Evolutionary conservation across 2,888 invertebrate species (phyloP), one percentile per base, ranked within the genome.

Genomic region (Strigamia transsilvanica): DNA sequence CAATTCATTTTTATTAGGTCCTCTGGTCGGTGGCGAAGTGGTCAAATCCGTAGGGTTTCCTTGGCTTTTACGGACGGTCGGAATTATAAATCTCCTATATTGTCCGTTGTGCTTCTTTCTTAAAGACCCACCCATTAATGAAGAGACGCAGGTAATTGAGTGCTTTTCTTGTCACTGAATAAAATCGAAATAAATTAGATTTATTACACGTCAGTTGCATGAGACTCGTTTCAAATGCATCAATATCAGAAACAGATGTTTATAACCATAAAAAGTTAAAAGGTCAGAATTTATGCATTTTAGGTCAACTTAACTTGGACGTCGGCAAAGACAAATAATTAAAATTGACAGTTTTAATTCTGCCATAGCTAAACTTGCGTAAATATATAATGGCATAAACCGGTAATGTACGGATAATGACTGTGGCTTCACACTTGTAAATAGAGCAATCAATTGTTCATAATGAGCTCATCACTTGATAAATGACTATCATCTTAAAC

Each of bases 31-130:
- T 23, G 93, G 94, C 1, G 92, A 92, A 86, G 87, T 93, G 84
- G 93, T 93, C 0, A 91, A 91, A 85, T 87, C 89, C 13, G 89
- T 94, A 73, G 94, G 94, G 51, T 94, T 94, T 87, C 90, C 91
- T 27, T 93, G 93, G 92, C 88, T 94, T 13, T 93, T 94, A 91
- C 89, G 93, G 84, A 88, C 91, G 23, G 90, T 94, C 41, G 94
- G 94, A 0, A 87, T 93, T 32, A 86, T 92, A 15, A 94, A 94
- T 87, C 87, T 94, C 23, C 85, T 91, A 12, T 93, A 92, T 87
- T 92, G 92, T 84, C 93, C 94, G 0, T 86, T 93, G 51, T 88
- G 94, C 83, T 85, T 87, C n/a, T 85, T 88, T 66, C 85, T 89
- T 51, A 85, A 86, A 66, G 84, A 87, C 9, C 73, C 78, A 34